These are phyloP conservation scores for Hormiphora californensis DNA, from an alignment of 37 sponge, comb jelly and placozoan genomes.

Conservation along the genomic window DNA sequence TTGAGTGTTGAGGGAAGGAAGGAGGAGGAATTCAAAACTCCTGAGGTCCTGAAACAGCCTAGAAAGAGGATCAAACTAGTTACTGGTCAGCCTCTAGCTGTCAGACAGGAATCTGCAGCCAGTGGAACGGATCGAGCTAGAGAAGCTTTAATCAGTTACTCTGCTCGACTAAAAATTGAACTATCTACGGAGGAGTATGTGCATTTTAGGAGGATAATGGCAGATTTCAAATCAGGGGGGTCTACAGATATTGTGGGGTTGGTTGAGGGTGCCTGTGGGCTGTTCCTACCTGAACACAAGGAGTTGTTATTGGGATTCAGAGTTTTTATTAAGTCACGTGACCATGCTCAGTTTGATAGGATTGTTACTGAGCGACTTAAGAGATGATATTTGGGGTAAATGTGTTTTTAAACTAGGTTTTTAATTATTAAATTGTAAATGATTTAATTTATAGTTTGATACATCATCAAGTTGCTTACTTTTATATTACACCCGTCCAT, in stretches of 20 bases:
- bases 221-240: background rate
- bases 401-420: too few species aligned
- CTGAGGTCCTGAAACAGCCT: constrained; percentile 23
- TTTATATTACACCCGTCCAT: too few species aligned
- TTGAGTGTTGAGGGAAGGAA: too few species aligned
- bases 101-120: background rate
- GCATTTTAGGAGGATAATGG: background rate
- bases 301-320: constrained; percentile 1
- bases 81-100: background rate
- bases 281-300: constrained; percentile 1
- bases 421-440: too few species aligned
- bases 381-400: too few species aligned
- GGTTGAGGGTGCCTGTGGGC: background rate
- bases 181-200: background rate
- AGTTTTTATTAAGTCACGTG: background rate
- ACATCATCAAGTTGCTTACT: too few species aligned
- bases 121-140: background rate
- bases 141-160: background rate
- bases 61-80: background rate
- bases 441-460: too few species aligned
- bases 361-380: background rate
- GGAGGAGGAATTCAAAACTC: background rate
- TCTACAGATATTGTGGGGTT: background rate
- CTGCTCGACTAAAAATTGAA: background rate
- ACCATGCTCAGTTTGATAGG: background rate